These are phyloP conservation scores for Onthophagus sagittarius DNA, from an alignment of 2,888 invertebrate species.

Conservation along the genomic window DNA sequence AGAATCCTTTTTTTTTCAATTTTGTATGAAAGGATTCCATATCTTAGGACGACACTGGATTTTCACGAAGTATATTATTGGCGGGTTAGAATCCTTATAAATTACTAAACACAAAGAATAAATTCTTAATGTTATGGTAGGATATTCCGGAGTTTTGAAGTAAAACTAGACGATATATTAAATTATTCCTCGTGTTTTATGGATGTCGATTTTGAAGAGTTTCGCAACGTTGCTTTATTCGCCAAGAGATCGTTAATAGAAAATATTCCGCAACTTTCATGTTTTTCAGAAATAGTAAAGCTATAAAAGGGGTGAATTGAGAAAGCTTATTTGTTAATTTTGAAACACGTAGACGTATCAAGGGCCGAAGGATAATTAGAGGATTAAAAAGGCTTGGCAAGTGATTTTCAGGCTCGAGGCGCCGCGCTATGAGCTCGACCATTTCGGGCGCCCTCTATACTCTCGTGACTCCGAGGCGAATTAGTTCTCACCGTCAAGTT, in stretches of 20 bases:
- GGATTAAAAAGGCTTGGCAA: constrained; percentile 45
- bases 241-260: not conserved
- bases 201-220: not conserved
- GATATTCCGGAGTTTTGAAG: not conserved
- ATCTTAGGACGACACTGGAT: not conserved
- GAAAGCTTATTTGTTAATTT: constrained; percentile 14
- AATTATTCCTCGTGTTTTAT: not conserved
- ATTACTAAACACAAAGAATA: not conserved
- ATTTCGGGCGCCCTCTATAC: constrained; percentile 20
- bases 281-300: not conserved
- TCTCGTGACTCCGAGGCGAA: constrained; percentile 28
- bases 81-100: not conserved
- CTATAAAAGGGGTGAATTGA: not conserved
- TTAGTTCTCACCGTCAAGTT: constrained; percentile 33
- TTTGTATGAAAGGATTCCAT: too few species aligned
- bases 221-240: not conserved
- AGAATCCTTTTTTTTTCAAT: too few species aligned
- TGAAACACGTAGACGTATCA: constrained; percentile 41
- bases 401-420: constrained; percentile 39
- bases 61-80: not conserved
- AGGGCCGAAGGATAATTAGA: constrained; percentile 43
- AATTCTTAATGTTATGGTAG: not conserved
- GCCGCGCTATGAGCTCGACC: not conserved
- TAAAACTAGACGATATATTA: not conserved
- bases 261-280: not conserved